phyloP scores from a whole-genome alignment of 2,888 invertebrate species.

The Galerucella calmariensis region DNA sequence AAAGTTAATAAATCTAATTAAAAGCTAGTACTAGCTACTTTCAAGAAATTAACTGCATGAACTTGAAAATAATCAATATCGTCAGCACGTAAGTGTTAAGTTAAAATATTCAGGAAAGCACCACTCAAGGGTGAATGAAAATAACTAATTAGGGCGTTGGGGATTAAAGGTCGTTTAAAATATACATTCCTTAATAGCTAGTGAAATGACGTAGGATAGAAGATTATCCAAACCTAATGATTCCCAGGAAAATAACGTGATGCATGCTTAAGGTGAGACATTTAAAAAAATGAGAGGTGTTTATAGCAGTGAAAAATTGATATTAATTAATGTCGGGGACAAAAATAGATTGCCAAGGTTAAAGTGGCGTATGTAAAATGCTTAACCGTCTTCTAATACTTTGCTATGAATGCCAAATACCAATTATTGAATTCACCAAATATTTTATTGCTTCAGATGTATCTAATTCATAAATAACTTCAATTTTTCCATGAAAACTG shows the following conservation, averaged over 20 bases:
- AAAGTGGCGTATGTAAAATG: too few species aligned
- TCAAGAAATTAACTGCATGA: conserved; percentile 24
- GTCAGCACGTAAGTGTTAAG: conserved; percentile 24
- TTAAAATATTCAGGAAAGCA: conserved; percentile 33
- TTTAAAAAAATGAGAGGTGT: too few species aligned
- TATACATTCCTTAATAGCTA: conserved; percentile 6
- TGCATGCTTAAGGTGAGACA: not conserved
- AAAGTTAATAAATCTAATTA: conserved; percentile 7
- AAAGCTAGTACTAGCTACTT: not conserved
- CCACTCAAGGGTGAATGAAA: conserved; percentile 23
- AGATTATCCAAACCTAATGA: not conserved
- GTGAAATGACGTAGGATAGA: not conserved
- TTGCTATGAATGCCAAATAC: too few species aligned
- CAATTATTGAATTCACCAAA: too few species aligned
- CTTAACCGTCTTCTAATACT: too few species aligned
- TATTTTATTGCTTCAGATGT: too few species aligned
- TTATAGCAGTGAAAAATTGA: too few species aligned
- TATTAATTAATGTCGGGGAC: too few species aligned
- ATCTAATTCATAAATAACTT: too few species aligned
- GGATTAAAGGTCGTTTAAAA: conserved; percentile 18
- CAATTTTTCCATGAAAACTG: too few species aligned
- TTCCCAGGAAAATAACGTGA: not conserved
- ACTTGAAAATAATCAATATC: conserved; percentile 29
- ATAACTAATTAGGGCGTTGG: conserved; percentile 25
- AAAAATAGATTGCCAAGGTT: too few species aligned